Evolutionary conservation across 2,113 vertebrate genomes (phyloP), one percentile per base, ranked within the genome.

Genomic region (Chaetura pelagica): DNA sequence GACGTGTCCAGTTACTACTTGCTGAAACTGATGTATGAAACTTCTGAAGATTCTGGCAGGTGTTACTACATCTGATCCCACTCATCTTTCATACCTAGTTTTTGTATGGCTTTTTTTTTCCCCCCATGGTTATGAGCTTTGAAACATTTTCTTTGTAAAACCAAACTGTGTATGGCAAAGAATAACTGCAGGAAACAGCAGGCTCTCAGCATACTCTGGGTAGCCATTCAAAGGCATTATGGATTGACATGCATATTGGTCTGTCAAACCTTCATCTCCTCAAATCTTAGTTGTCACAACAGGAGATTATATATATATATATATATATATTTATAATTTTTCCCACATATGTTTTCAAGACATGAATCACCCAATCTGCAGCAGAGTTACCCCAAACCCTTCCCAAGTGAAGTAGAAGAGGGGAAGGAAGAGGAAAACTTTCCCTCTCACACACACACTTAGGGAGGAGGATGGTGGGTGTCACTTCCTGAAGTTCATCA

Each of bases 321-420:
- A 27, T 4, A 15, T 2, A 23, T 15, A 27, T 20, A 5, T 17
- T 3, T 12, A 3, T 4, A 3, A 30, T 27, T 34, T 52, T 51
- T 20, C 11, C 5, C 4, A 14, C 6, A 8, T 52, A 30, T 29
- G 5, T 49, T 8, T 64, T 15, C 27, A 51, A 74, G 38, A 34
- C 15, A 67, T 89, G 51, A 78, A 77, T 78, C 48, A 71, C 8
- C 1, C 32, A 78, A 35, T 18, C 22, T 20, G 29, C 29, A 68
- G 7, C 23, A 61, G 38, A 75, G 7, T 42, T 26, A 90, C 29
- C 6, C 4, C 17, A 72, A 51, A 29, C 3, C 5, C 79, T 66
- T 72, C n/a, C 8, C 18, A 71, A 38, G 34, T 22, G 35, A 74
- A 81, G n/a, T 8, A 7, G n/a, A 6, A 23, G 16, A 86, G n/a